These are phyloP conservation scores for Drosophila recens DNA, from an alignment of 2,888 invertebrate genomes.

Conservation along the genomic window DNA sequence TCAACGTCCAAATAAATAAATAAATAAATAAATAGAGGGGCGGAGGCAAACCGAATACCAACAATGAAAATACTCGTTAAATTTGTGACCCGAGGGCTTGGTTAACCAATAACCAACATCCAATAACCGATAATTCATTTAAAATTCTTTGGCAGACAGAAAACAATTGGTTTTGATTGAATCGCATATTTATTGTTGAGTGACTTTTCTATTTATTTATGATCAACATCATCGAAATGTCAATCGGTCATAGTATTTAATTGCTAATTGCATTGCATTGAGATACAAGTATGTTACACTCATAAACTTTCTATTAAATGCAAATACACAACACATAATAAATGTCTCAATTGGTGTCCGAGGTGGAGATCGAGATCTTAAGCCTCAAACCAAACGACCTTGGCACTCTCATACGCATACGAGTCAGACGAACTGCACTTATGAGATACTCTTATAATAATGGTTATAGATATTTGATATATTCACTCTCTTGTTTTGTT, in stretches of 20 bases:
- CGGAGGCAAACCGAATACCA: constrained; percentile 44
- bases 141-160: constrained; percentile 61
- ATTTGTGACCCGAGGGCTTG: constrained; percentile 70
- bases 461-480: constrained; percentile 1
- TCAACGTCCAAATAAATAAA: no score
- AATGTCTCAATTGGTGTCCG: constrained; percentile 40
- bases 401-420: constrained; percentile 40
- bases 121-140: constrained; percentile 47
- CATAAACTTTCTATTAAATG: constrained; percentile 72
- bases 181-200: constrained; percentile 62
- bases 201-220: constrained; percentile 6
- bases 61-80: constrained; percentile 58
- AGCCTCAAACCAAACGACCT: constrained; percentile 66
- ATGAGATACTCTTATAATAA: constrained; percentile 20
- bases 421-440: constrained; percentile 25
- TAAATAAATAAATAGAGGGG: no score
- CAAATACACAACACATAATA: constrained; percentile 53
- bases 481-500: constrained; percentile 3
- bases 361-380: constrained; percentile 43
- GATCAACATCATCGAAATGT: constrained; percentile 53
- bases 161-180: constrained; percentile 66
- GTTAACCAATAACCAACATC: constrained; percentile 52
- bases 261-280: constrained; percentile 66
- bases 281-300: constrained; percentile 34
- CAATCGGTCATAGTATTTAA: constrained; percentile 62